Evolutionary conservation across 2,113 vertebrate genomes (phyloP).

Genomic region (Monarcha castaneiventris): DNA sequence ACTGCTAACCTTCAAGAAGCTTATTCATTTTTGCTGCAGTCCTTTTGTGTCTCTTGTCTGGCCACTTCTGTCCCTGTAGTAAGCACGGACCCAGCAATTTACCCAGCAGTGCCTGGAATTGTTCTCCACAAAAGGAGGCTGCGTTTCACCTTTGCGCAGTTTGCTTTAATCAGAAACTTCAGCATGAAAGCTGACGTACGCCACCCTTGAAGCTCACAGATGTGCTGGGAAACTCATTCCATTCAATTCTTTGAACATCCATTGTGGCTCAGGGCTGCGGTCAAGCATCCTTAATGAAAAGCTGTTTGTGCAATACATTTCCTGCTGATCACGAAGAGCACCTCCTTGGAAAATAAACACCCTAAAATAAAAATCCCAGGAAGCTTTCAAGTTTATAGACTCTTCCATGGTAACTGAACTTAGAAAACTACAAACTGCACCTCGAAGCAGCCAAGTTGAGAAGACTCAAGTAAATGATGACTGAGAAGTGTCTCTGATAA

Average conservation of each 20-base stretch:
- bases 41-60: not conserved
- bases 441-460: not conserved
- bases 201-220: not conserved
- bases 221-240: not conserved
- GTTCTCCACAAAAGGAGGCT: constrained; percentile 34
- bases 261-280: not conserved
- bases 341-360: constrained; percentile 25
- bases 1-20: not conserved
- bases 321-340: constrained; percentile 40
- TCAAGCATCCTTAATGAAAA: constrained; percentile 60
- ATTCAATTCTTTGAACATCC: constrained; percentile 35
- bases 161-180: constrained; percentile 42
- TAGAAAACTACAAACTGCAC: not conserved
- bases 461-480: not conserved
- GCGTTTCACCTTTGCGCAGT: not conserved
- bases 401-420: not conserved
- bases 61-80: not conserved
- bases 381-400: constrained; percentile 15
- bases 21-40: not conserved
- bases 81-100: not conserved
- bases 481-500: not conserved
- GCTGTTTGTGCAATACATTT: constrained; percentile 22
- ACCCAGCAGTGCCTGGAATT: not conserved
- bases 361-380: constrained; percentile 38
- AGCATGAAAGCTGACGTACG: not conserved